Conservation (phyloP, 1,140 invertebrate species). For the Drosophila chauvacae region DNA sequence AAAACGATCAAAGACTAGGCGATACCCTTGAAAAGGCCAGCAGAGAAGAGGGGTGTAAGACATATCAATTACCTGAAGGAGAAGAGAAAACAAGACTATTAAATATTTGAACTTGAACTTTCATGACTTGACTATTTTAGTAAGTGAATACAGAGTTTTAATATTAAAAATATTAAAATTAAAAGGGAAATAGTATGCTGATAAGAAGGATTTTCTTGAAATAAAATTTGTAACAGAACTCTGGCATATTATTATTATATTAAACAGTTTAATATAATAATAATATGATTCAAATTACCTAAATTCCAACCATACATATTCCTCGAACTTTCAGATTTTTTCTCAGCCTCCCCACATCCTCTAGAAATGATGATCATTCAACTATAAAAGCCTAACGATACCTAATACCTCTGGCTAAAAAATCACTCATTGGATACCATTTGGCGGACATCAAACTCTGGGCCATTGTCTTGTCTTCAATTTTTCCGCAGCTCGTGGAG, state of each 20-base stretch:
- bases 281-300: neutral
- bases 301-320: neutral
- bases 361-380: neutral
- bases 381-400: neutral
- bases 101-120: conserved; percentile 10
- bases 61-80: conserved; percentile 7
- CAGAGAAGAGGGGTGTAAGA: neutral
- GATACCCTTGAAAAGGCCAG: conserved; percentile 18
- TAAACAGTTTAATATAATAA: neutral
- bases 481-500: conserved; percentile 26
- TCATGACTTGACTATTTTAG: neutral
- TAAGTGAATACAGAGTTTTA: neutral
- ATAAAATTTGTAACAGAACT: neutral
- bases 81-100: conserved; percentile 2
- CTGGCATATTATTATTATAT: neutral
- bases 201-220: neutral
- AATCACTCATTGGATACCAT: conserved; percentile 17
- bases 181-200: neutral
- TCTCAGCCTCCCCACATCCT: neutral
- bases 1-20: conserved; percentile 32
- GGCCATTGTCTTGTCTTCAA: conserved; percentile 48
- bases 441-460: conserved; percentile 26
- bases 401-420: conserved; percentile 14
- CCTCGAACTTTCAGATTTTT: neutral
- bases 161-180: neutral